Base-by-base conservation (phyloP, 2,888 invertebrate species). In the Polydrusus tereticollis region DNA sequence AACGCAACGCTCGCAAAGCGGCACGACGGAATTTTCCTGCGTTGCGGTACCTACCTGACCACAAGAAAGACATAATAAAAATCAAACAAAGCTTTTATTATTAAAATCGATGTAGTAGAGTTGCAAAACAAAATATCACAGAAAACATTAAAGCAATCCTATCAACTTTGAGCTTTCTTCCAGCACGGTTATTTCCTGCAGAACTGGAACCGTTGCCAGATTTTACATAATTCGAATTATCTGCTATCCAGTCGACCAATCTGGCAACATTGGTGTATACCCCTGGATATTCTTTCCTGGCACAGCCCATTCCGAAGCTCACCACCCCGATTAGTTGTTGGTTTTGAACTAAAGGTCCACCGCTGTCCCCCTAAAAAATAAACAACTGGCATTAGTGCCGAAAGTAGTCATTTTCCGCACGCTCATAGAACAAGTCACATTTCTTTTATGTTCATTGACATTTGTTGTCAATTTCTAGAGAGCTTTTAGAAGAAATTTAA, bases 271-370 rank as follows among this genome's bases (percentile, higher is more conserved):
- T 72, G 16, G 66, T 69, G 63, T 75, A 72, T 5, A 72, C 75
- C 58, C 75, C 75, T 6, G 75, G 75, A 63, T 33, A 75, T 4
- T 36, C 18, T 47, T 16, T 29, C 23, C 72, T 29, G 21, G 69
- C 75, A 47, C 75, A 75, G 10, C 75, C 75, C 55, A 63, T 57
- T 18, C 75, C 75, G 45, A 75, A 75, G 45, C 75, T 75, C 3
- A 75, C 75, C 14, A 72, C 21, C 2, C 75, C 75, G 20, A 75
- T 75, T 12, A 75, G 57, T 12, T 29, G 21, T 21, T 58, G 58
- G 16, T 72, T 69, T 50, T 69, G 69, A 2, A 66, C 69, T 21
- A 75, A 38, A 2, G 75, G 75, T 16, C 75, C 75, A 8, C 75
- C 75, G 33, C 72, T 72, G 36, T 75, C 75, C 16, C 75, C 75